A percentile compares a stretch with the other conserved stretches of the same genome.
Evolutionary conservation across 2,113 vertebrate species (phyloP).

Genomic region (Panthera leo): DNA sequence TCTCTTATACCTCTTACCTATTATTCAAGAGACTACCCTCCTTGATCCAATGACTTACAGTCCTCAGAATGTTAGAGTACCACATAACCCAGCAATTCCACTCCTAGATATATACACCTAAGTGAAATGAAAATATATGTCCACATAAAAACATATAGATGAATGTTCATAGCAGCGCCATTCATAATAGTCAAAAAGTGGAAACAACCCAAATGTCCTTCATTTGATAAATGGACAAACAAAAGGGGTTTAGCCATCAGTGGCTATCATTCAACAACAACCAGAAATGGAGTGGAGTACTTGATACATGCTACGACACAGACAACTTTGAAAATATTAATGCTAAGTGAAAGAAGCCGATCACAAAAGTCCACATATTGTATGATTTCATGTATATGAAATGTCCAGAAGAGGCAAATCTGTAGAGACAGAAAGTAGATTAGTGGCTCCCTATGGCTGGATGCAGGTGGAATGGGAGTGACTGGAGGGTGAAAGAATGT

Average conservation of each 20-base stretch:
- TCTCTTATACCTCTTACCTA: not conserved
- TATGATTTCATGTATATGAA: not conserved
- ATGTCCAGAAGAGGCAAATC: not conserved
- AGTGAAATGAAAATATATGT: not conserved
- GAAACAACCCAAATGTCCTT: not conserved
- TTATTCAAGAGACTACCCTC: not conserved
- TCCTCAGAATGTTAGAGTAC: not conserved
- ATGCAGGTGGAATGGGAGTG: not conserved
- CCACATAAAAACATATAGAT: not conserved
- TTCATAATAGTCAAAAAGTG: not conserved
- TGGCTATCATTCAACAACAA: not conserved
- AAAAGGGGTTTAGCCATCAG: not conserved
- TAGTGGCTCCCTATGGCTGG: not conserved
- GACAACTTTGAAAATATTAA: not conserved
- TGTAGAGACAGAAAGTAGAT: not conserved
- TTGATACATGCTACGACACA: not conserved
- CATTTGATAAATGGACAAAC: not conserved
- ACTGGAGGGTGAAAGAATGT: not conserved
- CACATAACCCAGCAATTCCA: not conserved
- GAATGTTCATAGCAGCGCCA: not conserved
- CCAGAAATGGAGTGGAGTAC: not conserved
- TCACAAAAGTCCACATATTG: not conserved
- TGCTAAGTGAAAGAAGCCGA: not conserved
- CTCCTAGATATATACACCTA: not conserved
- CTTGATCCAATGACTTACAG: not conserved